Evolutionary conservation across 2,888 invertebrate genomes (phyloP).

Genomic region (Drosophila macrospina): DNA sequence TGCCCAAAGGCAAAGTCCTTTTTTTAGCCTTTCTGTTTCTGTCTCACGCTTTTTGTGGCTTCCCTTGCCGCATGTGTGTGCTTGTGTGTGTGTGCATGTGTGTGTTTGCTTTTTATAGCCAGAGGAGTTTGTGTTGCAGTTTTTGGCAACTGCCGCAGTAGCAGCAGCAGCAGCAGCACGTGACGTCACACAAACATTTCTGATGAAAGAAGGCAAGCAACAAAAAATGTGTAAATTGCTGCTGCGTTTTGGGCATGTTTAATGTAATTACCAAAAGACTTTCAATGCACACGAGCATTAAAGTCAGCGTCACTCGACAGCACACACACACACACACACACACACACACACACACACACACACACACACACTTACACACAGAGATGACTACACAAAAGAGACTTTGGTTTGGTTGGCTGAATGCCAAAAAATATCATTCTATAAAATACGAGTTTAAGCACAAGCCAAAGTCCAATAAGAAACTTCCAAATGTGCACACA

Average conservation of each 20-base stretch:
- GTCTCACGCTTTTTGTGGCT: constrained; percentile 10
- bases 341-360: constrained; percentile 5
- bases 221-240: constrained; percentile 72
- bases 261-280: constrained; percentile 80
- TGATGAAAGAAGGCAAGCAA: background rate
- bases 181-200: constrained; percentile 57
- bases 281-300: constrained; percentile 71
- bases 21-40: constrained; percentile 24
- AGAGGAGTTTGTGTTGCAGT: constrained; percentile 65
- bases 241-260: constrained; percentile 80
- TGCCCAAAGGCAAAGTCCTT: constrained; percentile 54
- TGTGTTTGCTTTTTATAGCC: constrained; percentile 64
- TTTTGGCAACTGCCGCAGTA: constrained; percentile 63
- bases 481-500: constrained; percentile 64
- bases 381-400: background rate
- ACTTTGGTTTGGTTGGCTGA: constrained; percentile 43
- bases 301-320: constrained; percentile 52
- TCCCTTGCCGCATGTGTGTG: constrained; percentile 20
- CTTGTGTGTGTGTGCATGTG: constrained; percentile 39
- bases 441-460: constrained; percentile 79
- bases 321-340: constrained; percentile 29
- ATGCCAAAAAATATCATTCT: constrained; percentile 80
- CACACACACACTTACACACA: background rate
- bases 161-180: constrained; percentile 49
- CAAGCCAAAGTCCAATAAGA: constrained; percentile 78